Evolutionary conservation across 2,797 vertebrate species (phyloP), one percentile per base, ranked within the genome.

Genomic region (Pseudochirops corinnae): DNA sequence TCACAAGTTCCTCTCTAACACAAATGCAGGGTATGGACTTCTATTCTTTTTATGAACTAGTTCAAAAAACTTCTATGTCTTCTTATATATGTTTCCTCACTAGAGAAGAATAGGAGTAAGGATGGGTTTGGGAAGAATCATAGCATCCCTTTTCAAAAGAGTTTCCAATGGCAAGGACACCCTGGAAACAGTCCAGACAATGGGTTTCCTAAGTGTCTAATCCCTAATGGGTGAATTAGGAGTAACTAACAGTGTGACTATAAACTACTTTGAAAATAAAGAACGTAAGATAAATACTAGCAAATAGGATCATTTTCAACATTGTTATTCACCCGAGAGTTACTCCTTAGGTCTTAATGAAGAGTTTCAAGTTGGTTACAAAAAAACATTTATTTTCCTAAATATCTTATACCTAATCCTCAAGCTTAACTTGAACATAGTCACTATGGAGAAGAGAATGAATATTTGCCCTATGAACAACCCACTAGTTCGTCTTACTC

Each of bases 331-430:
- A 33, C 46, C 3, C 94, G 56, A 82, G 16, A 92, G 16, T 57
- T 92, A 74, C 11, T 94, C 50, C 18, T 29, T 33, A 26, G 16
- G n/a, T 91, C 50, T 57, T 90, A 74, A 92, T 55, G 95, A 95
- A 55, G 92, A 6, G 24, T n/a, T 95, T 91, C 31, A 90, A 57
- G 56, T 28, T 92, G 5, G 50, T 90, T 53, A 90, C 14, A 92
- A 57, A 39, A 91, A 96, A 39, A 0, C 3, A 21, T 91, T 93
- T 31, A 31, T 82, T 57, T 94, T 94, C 92, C 87, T 55, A 93
- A 14, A 90, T 96, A 94, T 58, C 26, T 93, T 95, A 39, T 14
- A 74, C n/a, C 28, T 90, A 91, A 94, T 74, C 90, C 28, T 92
- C 58, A 67, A 33, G 52, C 52, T 92, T 58, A 92, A 91, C 87